These are phyloP conservation scores for Diaphora mendica DNA, from an alignment of 2,888 invertebrate species.

Conservation along the genomic window DNA sequence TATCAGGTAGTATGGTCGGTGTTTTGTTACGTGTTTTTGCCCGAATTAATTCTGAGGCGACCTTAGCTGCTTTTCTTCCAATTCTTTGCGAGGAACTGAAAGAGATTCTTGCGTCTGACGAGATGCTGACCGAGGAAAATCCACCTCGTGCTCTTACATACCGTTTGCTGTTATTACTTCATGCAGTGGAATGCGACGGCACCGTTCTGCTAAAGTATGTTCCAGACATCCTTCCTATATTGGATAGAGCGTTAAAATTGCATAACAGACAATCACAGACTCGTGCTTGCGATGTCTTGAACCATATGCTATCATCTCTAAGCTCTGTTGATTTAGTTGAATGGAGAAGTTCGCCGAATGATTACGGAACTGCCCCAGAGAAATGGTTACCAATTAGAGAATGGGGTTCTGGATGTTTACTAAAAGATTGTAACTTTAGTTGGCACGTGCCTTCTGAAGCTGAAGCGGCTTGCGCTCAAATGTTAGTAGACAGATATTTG, in stretches of 20 bases:
- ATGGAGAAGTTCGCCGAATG: constrained; percentile 86
- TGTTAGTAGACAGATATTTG: constrained; percentile 88
- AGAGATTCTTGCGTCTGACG: constrained; percentile 87
- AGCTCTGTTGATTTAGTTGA: constrained; percentile 88
- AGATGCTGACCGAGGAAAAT: constrained; percentile 91
- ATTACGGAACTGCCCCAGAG: constrained; percentile 88
- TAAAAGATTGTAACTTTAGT: constrained; percentile 88
- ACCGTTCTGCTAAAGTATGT: constrained; percentile 88
- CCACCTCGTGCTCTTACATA: constrained; percentile 93
- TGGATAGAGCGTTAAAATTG: constrained; percentile 90
- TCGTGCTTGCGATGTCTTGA: constrained; percentile 88
- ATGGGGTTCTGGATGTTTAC: constrained; percentile 92
- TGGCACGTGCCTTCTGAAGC: constrained; percentile 92
- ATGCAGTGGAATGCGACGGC: constrained; percentile 90
- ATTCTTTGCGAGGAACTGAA: constrained; percentile 89
- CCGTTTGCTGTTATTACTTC: constrained; percentile 90
- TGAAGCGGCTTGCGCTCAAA: constrained; percentile 89
- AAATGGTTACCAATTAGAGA: constrained; percentile 91
- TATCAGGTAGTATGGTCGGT: constrained; percentile 93
- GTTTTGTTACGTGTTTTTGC: constrained; percentile 89
- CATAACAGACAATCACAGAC: constrained; percentile 89
- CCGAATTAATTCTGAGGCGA: constrained; percentile 89
- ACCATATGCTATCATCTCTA: constrained; percentile 86
- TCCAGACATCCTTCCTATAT: constrained; percentile 87
- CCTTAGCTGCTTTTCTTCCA: constrained; percentile 91